Evolutionary conservation across 1,140 invertebrate species (phyloP).

Genomic region (Papilio dardanus): DNA sequence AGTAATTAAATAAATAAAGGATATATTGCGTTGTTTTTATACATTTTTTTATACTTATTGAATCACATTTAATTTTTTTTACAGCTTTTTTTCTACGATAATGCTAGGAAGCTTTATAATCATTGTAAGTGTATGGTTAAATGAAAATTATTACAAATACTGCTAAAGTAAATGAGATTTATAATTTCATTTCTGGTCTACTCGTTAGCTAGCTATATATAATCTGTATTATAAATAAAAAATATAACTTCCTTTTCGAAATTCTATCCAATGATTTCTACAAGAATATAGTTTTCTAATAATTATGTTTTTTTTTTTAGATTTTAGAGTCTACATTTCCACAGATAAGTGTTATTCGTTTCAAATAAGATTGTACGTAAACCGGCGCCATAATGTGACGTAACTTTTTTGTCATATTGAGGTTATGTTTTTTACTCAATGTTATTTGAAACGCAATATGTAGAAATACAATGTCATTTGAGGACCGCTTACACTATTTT

Average conservation of each 20-base stretch:
- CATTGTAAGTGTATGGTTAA: not conserved
- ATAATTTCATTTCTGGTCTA: not conserved
- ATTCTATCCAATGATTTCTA: slow-evolving; percentile 15
- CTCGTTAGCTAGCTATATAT: not conserved
- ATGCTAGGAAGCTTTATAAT: not conserved
- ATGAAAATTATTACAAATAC: not conserved
- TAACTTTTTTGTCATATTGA: not conserved
- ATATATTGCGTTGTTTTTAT: not conserved
- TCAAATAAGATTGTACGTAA: not conserved
- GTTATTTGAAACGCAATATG: not conserved
- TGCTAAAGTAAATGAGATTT: not conserved
- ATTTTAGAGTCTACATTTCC: slow-evolving; percentile 25
- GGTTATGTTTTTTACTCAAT: not conserved
- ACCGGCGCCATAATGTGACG: not conserved
- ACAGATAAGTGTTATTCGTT: slow-evolving; percentile 28
- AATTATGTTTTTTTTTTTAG: slow-evolving; percentile 17
- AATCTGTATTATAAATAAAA: slow-evolving; percentile 20
- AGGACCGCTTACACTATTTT: slow-evolving; percentile 34
- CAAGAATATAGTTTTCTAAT: slow-evolving; percentile 35
- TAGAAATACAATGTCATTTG: slow-evolving; percentile 35
- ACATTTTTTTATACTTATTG: not conserved
- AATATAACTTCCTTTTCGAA: not conserved
- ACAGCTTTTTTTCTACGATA: not conserved
- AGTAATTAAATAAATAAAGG: not conserved
- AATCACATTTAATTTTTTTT: not conserved